These are phyloP conservation scores for Vesta saturnalis DNA, from an alignment of 2,888 invertebrate genomes.

Conservation along the genomic window DNA sequence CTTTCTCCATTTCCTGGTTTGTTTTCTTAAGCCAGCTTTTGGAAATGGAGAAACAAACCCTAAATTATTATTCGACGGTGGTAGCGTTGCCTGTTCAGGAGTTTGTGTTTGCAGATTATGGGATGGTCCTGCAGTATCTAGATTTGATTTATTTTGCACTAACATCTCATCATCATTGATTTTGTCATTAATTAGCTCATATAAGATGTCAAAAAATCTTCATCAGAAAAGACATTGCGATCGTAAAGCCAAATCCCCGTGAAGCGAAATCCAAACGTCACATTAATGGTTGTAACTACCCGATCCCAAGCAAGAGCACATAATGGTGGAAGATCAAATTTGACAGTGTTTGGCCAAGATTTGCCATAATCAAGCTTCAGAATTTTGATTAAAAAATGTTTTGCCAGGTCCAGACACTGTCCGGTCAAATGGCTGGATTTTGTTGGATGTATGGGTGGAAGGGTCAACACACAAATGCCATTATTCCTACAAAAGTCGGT, in stretches of 20 bases:
- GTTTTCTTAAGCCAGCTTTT: too few species aligned
- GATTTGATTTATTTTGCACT: not conserved
- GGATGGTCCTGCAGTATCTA: too few species aligned
- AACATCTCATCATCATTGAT: not conserved
- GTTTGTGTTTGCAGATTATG: too few species aligned
- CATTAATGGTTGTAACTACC: not conserved
- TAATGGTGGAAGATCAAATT: not conserved
- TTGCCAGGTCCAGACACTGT: constrained; percentile 44
- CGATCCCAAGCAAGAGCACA: not conserved
- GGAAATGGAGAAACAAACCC: too few species aligned
- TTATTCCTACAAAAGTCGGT: too few species aligned
- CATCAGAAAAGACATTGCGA: too few species aligned
- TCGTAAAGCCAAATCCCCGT: too few species aligned
- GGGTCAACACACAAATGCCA: constrained; percentile 15
- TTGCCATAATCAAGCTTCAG: not conserved
- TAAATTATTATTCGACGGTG: too few species aligned
- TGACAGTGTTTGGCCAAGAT: not conserved
- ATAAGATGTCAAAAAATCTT: too few species aligned
- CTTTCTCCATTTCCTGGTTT: too few species aligned
- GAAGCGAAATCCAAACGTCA: not conserved
- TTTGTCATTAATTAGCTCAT: too few species aligned
- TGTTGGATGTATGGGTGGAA: constrained; percentile 42
- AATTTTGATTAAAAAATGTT: not conserved
- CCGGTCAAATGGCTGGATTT: constrained; percentile 47
- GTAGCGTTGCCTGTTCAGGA: too few species aligned